Evolutionary conservation across 2,888 invertebrate genomes (phyloP), one percentile per base, ranked within the genome.

Genomic region (Gerris lacustris): DNA sequence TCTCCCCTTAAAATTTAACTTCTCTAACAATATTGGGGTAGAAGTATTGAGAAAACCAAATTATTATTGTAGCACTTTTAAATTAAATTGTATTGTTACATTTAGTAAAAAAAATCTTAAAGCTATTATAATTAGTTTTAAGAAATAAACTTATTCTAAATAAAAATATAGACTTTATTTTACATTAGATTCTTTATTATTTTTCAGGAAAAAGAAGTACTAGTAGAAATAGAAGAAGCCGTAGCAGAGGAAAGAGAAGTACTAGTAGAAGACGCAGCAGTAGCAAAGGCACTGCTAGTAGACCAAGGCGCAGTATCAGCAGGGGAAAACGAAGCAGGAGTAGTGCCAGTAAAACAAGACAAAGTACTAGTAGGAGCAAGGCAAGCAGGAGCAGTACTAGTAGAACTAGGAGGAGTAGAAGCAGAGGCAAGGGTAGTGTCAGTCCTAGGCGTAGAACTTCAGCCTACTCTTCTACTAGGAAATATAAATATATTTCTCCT

Each of bases 351-450:
- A 67, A 69, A 43, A 64, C 62, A 69, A 44, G 18, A 45, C 73
- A 45, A n/a, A 70, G 68, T 45, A 73, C 73, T 47, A 47, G 70
- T 31, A 31, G 31, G 31, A 31, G 31, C 4, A 31, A 15, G 9
- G 11, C 15, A 55, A 55, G 55, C 15, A 9, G 11, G 9, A 55
- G 55, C 9, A 15, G 9, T 55, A 55, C 71, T 44, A 71, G 73
- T 66, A 75, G 75, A 45, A 44, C 72, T 73, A 67, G 69, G 31
- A 64, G 64, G 69, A 44, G 18, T 45, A 73, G 45, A n/a, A 70
- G 68, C 45, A 73, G 73, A 55, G 47, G 70, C 31, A 31, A 31
- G 31, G 4, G 31, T 31, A 31, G 55, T 55, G 11, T 55, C 9
- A 55, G 55, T 55, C 55, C 55, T 55, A 55, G 55, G 15, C 11